Evolutionary conservation across 2,797 vertebrate genomes (phyloP).

Genomic region (Melanotaenia parkinsoni): DNA sequence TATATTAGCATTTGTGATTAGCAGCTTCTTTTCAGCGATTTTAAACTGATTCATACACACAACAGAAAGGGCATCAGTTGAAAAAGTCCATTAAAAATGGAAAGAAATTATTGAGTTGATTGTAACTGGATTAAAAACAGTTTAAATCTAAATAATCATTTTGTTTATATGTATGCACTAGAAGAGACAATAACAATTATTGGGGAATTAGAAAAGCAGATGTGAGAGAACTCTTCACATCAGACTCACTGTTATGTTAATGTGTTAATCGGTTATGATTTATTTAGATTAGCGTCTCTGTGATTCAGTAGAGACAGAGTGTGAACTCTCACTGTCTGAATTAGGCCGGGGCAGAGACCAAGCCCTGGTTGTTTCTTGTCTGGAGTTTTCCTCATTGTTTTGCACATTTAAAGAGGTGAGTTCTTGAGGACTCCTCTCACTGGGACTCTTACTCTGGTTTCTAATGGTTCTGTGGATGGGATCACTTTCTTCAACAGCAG

Average conservation of each 20-base stretch:
- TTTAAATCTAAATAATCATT: no score
- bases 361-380: conserved; percentile 46
- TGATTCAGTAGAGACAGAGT: conserved; percentile 33
- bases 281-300: conserved; percentile 8
- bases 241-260: conserved; percentile 10
- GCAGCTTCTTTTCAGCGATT: neutral
- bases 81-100: neutral
- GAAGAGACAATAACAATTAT: no score
- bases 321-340: conserved; percentile 76
- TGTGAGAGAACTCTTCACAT: neutral
- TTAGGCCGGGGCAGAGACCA: conserved; percentile 64
- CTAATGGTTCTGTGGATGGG: neutral
- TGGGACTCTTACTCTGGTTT: conserved; percentile 19
- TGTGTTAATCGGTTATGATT: conserved; percentile 26
- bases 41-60: neutral
- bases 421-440: conserved; percentile 7
- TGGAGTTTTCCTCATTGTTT: conserved; percentile 44
- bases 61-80: neutral
- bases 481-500: conserved; percentile 11
- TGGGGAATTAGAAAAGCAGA: neutral
- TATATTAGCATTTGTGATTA: neutral
- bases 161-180: no score
- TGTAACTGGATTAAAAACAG: no score
- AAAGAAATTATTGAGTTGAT: neutral
- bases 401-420: conserved; percentile 34